Conservation (phyloP, 1,140 invertebrate species). For the Melipona quadrifasciata region DNA sequence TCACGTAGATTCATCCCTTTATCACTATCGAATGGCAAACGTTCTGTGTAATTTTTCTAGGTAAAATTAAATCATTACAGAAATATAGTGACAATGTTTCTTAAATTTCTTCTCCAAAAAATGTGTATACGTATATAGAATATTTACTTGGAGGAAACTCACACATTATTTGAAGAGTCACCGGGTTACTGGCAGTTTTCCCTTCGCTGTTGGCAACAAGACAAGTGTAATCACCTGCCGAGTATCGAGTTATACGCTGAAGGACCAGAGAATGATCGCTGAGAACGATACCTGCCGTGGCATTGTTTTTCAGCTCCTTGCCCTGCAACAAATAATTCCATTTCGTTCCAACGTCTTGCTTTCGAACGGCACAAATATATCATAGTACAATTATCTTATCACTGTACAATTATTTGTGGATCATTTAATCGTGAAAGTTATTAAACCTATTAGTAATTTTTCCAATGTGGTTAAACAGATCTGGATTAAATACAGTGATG, state of each 20-base stretch:
- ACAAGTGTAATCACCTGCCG: slow-evolving; percentile 92
- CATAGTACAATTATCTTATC: too few species aligned
- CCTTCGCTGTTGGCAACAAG: slow-evolving; percentile 91
- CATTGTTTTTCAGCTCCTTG: slow-evolving; percentile 90
- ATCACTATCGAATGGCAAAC: too few species aligned
- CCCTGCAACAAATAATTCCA: slow-evolving; percentile 82
- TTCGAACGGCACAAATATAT: not conserved
- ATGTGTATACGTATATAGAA: not conserved
- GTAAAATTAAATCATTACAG: not conserved
- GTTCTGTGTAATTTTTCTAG: not conserved
- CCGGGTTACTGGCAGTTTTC: slow-evolving; percentile 90
- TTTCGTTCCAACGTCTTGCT: not conserved
- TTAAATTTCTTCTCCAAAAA: too few species aligned
- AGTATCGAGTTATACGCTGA: slow-evolving; percentile 89
- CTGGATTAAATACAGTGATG: not conserved
- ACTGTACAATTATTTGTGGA: not conserved
- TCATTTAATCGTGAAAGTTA: not conserved
- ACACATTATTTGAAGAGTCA: slow-evolving; percentile 91
- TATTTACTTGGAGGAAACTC: slow-evolving; percentile 77
- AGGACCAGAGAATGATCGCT: slow-evolving; percentile 92
- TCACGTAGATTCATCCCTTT: too few species aligned
- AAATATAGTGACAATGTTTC: too few species aligned
- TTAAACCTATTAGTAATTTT: not conserved
- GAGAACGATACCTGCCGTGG: slow-evolving; percentile 88
- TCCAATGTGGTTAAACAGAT: not conserved